phyloP scores from a whole-genome alignment of 2,888 invertebrate genomes.

The Creontiades dilutus region DNA sequence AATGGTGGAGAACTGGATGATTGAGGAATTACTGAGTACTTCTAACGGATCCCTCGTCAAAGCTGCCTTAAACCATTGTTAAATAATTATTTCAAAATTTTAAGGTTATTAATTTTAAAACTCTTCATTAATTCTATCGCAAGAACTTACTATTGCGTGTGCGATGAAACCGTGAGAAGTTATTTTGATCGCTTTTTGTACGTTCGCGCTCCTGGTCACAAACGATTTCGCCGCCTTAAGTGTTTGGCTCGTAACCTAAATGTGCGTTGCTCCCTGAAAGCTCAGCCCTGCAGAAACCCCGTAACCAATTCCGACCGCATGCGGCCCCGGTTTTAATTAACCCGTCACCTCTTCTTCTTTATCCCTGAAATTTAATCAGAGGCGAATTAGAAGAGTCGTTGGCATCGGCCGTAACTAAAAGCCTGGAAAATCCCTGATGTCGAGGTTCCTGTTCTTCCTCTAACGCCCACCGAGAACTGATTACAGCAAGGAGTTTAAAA shows the following conservation, averaged over 20 bases:
- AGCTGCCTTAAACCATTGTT: too few relatives aligned
- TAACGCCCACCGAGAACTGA: neutral
- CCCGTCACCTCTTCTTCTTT: slow-evolving; percentile 33
- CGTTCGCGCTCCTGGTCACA: too few relatives aligned
- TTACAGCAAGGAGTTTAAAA: neutral
- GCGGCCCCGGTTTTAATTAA: neutral
- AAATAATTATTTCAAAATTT: too few relatives aligned
- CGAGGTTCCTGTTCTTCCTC: neutral
- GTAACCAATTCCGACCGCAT: slow-evolving; percentile 23
- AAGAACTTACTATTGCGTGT: too few relatives aligned
- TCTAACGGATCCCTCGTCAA: too few relatives aligned
- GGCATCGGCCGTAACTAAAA: neutral
- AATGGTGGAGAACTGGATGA: too few relatives aligned
- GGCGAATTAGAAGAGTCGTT: neutral
- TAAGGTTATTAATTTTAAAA: too few relatives aligned
- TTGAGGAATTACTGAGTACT: too few relatives aligned
- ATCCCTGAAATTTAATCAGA: slow-evolving; percentile 24
- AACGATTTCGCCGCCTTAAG: too few relatives aligned
- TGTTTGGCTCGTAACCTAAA: neutral
- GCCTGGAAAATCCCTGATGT: slow-evolving; percentile 8
- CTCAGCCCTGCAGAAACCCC: neutral
- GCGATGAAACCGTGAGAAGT: too few relatives aligned
- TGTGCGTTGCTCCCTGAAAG: neutral
- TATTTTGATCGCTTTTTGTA: too few relatives aligned
- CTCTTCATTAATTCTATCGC: too few relatives aligned